Evolutionary conservation across 2,888 invertebrate species (phyloP), one percentile per base, ranked within the genome.

Genomic region (Leptinotarsa peninsularis): DNA sequence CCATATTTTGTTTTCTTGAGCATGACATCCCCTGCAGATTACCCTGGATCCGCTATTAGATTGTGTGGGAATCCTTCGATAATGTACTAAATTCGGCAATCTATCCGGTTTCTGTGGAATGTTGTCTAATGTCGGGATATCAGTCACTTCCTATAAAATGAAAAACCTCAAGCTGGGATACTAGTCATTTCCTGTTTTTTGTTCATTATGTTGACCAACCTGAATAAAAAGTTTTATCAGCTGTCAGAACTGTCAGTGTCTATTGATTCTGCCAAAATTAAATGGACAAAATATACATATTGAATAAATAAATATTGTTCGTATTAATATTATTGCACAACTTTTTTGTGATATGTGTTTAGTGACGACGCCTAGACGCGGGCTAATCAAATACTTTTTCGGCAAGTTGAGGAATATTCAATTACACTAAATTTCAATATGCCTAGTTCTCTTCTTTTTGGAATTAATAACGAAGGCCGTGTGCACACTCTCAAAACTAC

Each of bases 401-500:
- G 15, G 21, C 23, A 13, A 63, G 56, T 74, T 21, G 14, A 49
- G 49, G 15, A 70, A 71, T 58, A 71, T 33, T 43, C 13, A 43
- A 27, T n/a, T 21, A 21, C 50, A 71, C 14, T 52, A 18, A 23
- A 14, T 17, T 52, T 66, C 54, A 63, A 49, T 13, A 85, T 85
- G 85, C 85, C 85, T 13, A 85, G 83, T 79, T 85, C 85, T 49
- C 76, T 94, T 92, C 89, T 96, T 76, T 96, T 96, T 89, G 94
- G 95, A 23, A 93, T 95, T 77, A 96, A 95, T 87, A 96, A 94
- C 90, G 95, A 95, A 88, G 97, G 97, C 17, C 93, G 95, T 87
- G 95, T 97, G 17, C 95, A 96, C 86, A 94, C 94, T 71, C 89
- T 97, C 75, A 93, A 95, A 50, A 95, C 96, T 3, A 93, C 91